These are phyloP conservation scores for Brachyopa scutellaris DNA, from an alignment of 2,888 invertebrate species.

Conservation along the genomic window DNA sequence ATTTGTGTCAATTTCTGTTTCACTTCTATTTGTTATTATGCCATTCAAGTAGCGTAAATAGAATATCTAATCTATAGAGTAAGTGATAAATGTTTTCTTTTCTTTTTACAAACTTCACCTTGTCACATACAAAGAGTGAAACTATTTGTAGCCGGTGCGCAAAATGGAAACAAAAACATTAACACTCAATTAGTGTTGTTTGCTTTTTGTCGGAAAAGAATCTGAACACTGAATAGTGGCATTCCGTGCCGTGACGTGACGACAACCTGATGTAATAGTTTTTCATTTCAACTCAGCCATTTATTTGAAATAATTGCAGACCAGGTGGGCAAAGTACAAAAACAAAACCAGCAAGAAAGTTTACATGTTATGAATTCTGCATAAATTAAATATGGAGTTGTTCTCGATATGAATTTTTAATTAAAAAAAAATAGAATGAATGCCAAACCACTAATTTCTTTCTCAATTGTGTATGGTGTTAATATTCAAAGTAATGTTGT, in stretches of 20 bases:
- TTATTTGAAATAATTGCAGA: conserved; percentile 3
- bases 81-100: background rate
- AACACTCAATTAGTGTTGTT: conserved; percentile 46
- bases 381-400: conserved; percentile 58
- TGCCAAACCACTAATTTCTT: conserved; percentile 28
- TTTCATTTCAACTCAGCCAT: background rate
- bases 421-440: conserved; percentile 20
- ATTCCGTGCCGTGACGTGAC: too few species aligned
- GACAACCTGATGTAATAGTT: conserved; percentile 33
- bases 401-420: conserved; percentile 54
- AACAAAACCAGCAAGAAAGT: conserved; percentile 12
- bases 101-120: conserved; percentile 51
- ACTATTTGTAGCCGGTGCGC: conserved; percentile 3
- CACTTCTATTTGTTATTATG: too few species aligned
- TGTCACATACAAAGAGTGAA: conserved; percentile 27
- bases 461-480: background rate
- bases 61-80: background rate
- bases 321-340: conserved; percentile 29
- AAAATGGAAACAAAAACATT: conserved; percentile 34
- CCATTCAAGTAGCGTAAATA: conserved; percentile 15
- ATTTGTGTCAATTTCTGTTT: too few species aligned
- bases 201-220: conserved; percentile 11
- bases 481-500: too few species aligned
- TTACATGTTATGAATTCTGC: conserved; percentile 54
- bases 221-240: too few species aligned